Percentiles rank a stretch among this genome's conserved stretches.
These are phyloP conservation scores for Caenorhabditis sp. DNA, from an alignment of 2,888 invertebrate species.

Conservation along the genomic window DNA sequence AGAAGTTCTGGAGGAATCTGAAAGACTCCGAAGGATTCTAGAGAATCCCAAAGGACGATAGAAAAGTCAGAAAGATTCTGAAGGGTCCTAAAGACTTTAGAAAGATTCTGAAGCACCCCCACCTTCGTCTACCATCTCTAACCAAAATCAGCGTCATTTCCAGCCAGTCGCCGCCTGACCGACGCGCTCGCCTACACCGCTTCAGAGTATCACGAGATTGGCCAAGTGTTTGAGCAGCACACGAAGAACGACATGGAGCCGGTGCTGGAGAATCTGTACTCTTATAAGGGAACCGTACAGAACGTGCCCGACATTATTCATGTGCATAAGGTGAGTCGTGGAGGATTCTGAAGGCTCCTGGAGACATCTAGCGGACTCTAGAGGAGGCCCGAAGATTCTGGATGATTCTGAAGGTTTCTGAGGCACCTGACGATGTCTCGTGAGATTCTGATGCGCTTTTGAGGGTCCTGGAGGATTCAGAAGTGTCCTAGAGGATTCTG, in stretches of 20 bases:
- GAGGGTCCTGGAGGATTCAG: no score
- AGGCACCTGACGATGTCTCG: no score
- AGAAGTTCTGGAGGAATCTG: no score
- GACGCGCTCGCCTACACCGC: slow-evolving; percentile 75
- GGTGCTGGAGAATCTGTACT: slow-evolving; percentile 92
- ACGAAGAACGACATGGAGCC: slow-evolving; percentile 90
- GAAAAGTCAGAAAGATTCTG: no score
- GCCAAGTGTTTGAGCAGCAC: slow-evolving; percentile 72
- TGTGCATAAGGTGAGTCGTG: slow-evolving; percentile 89
- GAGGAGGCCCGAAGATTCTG: background rate
- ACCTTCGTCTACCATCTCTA: background rate
- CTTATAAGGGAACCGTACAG: slow-evolving; percentile 94
- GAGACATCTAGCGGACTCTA: background rate
- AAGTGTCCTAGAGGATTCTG: no score
- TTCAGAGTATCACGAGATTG: slow-evolving; percentile 71
- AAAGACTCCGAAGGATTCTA: no score
- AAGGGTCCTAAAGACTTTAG: background rate
- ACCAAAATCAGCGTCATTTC: slow-evolving; percentile 31
- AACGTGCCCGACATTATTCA: slow-evolving; percentile 93
- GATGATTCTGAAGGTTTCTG: no score
- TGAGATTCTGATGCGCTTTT: no score
- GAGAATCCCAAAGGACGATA: no score
- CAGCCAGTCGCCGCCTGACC: slow-evolving; percentile 68
- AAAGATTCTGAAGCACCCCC: background rate
- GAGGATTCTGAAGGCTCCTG: background rate